Conservation (phyloP, 2,888 invertebrate genomes). For the Drosophila pseudotalamancana region DNA sequence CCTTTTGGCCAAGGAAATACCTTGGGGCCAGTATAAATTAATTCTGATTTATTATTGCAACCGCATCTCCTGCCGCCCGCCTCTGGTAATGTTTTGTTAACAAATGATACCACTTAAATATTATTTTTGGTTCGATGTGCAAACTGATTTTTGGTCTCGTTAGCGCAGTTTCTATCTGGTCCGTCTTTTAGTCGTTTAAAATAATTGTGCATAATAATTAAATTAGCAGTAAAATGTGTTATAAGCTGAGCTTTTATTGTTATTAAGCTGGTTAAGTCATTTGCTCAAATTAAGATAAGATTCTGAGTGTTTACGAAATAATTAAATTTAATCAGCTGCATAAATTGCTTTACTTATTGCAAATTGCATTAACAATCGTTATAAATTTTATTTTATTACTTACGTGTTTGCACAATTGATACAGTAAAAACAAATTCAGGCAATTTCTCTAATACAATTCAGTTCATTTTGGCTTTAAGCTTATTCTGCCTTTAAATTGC, state of each 20-base stretch:
- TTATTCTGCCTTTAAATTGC: neutral
- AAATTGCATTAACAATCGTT: neutral
- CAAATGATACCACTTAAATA: slow-evolving; percentile 31
- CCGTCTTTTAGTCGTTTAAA: slow-evolving; percentile 19
- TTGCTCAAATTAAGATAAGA: slow-evolving; percentile 21
- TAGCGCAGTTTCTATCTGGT: slow-evolving; percentile 5
- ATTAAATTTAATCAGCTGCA: slow-evolving; percentile 7
- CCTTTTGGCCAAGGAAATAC: slow-evolving; percentile 39
- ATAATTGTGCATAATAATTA: slow-evolving; percentile 57
- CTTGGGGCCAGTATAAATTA: slow-evolving; percentile 37
- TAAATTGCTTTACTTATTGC: slow-evolving; percentile 7
- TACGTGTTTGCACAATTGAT: no score
- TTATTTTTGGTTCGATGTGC: slow-evolving; percentile 16
- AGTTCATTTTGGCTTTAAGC: no score
- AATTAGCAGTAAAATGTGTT: slow-evolving; percentile 34
- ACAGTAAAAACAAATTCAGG: no score
- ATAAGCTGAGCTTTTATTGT: slow-evolving; percentile 3
- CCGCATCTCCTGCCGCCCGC: slow-evolving; percentile 11
- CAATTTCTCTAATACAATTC: no score
- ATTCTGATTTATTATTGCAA: slow-evolving; percentile 62
- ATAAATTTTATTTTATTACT: no score
- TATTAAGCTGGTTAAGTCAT: neutral
- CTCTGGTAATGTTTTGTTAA: neutral
- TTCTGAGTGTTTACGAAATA: neutral
- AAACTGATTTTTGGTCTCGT: slow-evolving; percentile 25